Evolutionary conservation across 2,797 vertebrate genomes (phyloP).

Genomic region (Lagocephalus sceleratus): DNA sequence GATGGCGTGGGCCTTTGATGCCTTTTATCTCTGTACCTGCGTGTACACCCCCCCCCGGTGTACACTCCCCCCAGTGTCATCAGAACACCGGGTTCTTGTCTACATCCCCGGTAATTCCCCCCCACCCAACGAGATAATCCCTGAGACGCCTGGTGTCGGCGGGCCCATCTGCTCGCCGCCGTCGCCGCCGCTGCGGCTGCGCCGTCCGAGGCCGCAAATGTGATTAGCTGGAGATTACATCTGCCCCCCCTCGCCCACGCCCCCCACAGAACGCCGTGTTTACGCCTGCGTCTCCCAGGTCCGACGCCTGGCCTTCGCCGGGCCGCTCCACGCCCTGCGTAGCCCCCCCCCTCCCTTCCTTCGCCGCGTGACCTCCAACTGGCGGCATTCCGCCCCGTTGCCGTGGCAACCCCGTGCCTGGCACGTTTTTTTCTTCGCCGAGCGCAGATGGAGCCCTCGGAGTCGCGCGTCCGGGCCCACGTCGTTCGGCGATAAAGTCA

Average conservation of each 20-base stretch:
- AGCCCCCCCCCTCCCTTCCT: too few species aligned
- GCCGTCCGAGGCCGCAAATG: constrained; percentile 62
- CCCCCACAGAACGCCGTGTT: constrained; percentile 42
- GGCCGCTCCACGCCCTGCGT: too few species aligned
- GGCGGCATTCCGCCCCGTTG: constrained; percentile 53
- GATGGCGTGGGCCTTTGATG: constrained; percentile 4
- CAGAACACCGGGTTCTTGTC: constrained; percentile 17
- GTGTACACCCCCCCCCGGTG: too few species aligned
- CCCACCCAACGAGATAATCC: constrained; percentile 55
- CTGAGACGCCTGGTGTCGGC: constrained; percentile 37
- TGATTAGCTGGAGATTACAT: constrained; percentile 72
- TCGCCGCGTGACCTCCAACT: constrained; percentile 31
- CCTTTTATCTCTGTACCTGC: not conserved
- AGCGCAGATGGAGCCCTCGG: constrained; percentile 63
- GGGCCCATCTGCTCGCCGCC: constrained; percentile 63
- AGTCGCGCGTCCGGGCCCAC: constrained; percentile 57
- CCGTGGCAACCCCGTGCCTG: constrained; percentile 61
- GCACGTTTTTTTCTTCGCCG: constrained; percentile 59
- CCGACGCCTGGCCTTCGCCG: constrained; percentile 39
- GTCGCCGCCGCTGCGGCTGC: constrained; percentile 39
- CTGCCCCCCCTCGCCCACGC: too few species aligned
- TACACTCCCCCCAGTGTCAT: constrained; percentile 9
- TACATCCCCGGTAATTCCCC: constrained; percentile 26
- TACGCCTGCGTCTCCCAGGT: constrained; percentile 45
- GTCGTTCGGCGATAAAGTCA: too few species aligned